Percentiles rank a stretch among this genome's conserved stretches.
phyloP scores from a whole-genome alignment of 2,888 invertebrate genomes.

The Busseola fusca region DNA sequence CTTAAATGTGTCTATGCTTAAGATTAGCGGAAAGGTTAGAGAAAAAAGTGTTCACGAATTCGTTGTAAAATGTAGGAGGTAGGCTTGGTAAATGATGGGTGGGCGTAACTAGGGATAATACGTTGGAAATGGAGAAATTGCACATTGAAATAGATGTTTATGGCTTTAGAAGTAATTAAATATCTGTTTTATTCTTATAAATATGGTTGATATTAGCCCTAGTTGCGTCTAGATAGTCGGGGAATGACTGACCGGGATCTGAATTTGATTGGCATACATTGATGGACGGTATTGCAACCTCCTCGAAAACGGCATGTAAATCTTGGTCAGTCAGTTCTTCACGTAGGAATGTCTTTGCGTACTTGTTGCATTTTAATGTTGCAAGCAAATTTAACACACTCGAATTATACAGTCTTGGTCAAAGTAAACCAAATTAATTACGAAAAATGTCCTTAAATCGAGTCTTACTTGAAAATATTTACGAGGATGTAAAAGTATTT shows the following conservation, averaged over 20 bases:
- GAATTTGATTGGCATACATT: neutral
- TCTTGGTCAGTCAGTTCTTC: slow-evolving; percentile 45
- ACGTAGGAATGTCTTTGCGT: slow-evolving; percentile 48
- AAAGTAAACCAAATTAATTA: neutral
- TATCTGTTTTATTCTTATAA: slow-evolving; percentile 34
- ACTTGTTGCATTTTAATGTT: slow-evolving; percentile 48
- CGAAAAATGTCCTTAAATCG: neutral
- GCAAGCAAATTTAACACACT: slow-evolving; percentile 23
- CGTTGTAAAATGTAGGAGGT: slow-evolving; percentile 63
- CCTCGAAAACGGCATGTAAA: neutral
- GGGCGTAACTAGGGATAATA: slow-evolving; percentile 51
- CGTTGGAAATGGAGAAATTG: neutral
- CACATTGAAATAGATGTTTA: slow-evolving; percentile 25
- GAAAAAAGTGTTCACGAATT: slow-evolving; percentile 77
- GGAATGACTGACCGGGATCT: slow-evolving; percentile 22
- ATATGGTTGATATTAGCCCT: slow-evolving; percentile 42
- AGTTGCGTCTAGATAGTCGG: slow-evolving; percentile 49
- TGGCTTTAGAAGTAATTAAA: slow-evolving; percentile 55
- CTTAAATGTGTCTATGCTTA: slow-evolving; percentile 73
- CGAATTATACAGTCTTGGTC: neutral
- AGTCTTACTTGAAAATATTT: neutral
- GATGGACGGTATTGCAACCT: neutral
- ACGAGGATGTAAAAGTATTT: neutral
- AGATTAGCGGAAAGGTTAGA: slow-evolving; percentile 76
- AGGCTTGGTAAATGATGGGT: slow-evolving; percentile 59